Base-by-base conservation (phyloP, 2,888 invertebrate genomes). In the Scrobipalpa costella region DNA sequence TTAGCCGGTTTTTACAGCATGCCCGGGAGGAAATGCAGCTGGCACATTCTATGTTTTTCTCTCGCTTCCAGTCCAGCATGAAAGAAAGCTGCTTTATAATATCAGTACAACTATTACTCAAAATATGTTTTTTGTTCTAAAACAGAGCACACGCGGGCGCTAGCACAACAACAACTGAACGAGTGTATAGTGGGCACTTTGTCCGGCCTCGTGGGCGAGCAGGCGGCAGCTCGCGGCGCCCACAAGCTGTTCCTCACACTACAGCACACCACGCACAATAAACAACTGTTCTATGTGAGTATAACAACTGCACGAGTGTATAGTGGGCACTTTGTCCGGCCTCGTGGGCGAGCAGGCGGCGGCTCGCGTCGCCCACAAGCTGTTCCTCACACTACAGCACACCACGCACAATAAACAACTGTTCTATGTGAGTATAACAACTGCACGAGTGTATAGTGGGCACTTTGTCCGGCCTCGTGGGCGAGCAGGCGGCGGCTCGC, bases 261-360 rank as follows among this genome's bases (percentile, higher is more conserved):
- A 69, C 98, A 98, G 85, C 94, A 97, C 85, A 94, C 94, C 67
- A 94, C 94, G 76, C 94, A 97, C 78, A 98, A 98, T 85, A 98
- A 98, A 79, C 97, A 98, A 78, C 90, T 98, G 52, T 95, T 97
- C 89, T 98, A 98, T 89, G 98, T 97, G 83, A 95, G 96, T 93
- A 67, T 15, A 93, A 77, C 93, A 94, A 81, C 92, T 97, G 69
- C 92, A 94, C 63, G 94, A 94, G 77, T 94, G 95, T 79, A 94
- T 96, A 84, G 93, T 95, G 76, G 96, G 96, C 80, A 94, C 97
- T 70, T 88, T 98, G 69, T 95, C 95, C 67, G 96, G 96, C 78
- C 91, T 98, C 63, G 96, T 98, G 62, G 98, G 98, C 21, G 95
- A 96, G 63, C 96, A 95, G 81, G 96, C 96, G 62, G 96, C 97